Percentiles rank a stretch among this genome's conserved stretches.
These are phyloP conservation scores for Plebejus argus DNA, from an alignment of 2,888 invertebrate species.

Conservation along the genomic window DNA sequence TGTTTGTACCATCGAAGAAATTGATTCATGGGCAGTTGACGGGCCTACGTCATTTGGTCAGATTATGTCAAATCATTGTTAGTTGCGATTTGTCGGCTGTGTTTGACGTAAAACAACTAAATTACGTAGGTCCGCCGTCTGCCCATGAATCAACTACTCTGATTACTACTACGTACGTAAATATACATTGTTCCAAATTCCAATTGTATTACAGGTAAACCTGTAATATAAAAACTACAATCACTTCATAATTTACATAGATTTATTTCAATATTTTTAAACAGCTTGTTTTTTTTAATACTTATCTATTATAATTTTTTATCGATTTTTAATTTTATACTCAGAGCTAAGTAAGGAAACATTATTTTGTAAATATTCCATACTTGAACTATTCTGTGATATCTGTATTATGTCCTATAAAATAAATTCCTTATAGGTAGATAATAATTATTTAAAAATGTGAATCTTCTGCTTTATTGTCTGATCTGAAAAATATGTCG, in stretches of 20 bases:
- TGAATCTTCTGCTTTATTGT: not conserved
- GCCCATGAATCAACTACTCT: no score
- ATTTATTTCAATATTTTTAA: not conserved
- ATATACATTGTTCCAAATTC: not conserved
- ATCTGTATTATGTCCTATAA: constrained; percentile 41
- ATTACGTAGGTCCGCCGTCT: no score
- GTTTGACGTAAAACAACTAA: no score
- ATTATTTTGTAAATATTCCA: constrained; percentile 9
- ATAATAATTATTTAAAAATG: not conserved
- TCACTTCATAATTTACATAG: not conserved
- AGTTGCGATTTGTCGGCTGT: no score
- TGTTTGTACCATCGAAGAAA: no score
- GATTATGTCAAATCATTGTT: no score
- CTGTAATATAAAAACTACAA: not conserved
- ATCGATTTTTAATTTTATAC: not conserved
- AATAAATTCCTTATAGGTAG: constrained; percentile 11
- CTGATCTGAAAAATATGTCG: not conserved
- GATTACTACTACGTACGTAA: not conserved
- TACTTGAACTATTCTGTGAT: constrained; percentile 45
- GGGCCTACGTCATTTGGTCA: no score
- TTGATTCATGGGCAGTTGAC: no score
- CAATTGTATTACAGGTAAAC: not conserved
- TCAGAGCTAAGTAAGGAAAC: not conserved
- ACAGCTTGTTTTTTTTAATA: not conserved
- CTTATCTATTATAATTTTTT: not conserved